Conservation (phyloP, 2,888 invertebrate genomes). For the Chloroclystis v-ata region DNA sequence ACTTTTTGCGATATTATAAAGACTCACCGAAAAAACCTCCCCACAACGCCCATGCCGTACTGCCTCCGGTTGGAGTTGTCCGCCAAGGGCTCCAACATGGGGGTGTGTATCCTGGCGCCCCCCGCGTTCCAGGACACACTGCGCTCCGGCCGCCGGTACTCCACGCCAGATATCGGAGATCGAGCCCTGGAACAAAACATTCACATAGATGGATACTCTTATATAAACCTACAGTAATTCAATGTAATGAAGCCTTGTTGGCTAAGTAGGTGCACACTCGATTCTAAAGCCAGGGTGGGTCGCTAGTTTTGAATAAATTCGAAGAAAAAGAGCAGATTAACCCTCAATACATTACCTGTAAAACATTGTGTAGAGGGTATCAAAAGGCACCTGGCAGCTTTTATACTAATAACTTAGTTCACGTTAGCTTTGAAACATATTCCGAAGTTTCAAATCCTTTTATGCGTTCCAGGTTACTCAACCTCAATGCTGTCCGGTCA, state of each 20-base stretch:
- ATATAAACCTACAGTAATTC: too few relatives aligned
- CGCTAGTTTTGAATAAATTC: too few relatives aligned
- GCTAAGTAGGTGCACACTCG: too few relatives aligned
- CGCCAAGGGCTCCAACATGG: slow-evolving; percentile 89
- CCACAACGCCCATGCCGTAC: slow-evolving; percentile 89
- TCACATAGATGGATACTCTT: too few relatives aligned
- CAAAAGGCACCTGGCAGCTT: too few relatives aligned
- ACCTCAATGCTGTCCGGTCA: not conserved
- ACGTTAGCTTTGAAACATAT: too few relatives aligned
- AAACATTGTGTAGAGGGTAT: too few relatives aligned
- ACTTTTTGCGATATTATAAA: not conserved
- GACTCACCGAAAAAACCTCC: slow-evolving; percentile 84
- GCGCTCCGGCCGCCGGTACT: slow-evolving; percentile 70
- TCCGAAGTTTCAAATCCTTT: not conserved
- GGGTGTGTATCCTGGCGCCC: slow-evolving; percentile 86
- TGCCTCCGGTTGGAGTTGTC: slow-evolving; percentile 94
- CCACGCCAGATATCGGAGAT: slow-evolving; percentile 68
- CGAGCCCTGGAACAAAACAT: slow-evolving; percentile 55
- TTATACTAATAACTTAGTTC: too few relatives aligned
- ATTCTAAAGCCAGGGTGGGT: too few relatives aligned
- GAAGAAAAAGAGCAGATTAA: too few relatives aligned
- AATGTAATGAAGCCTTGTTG: too few relatives aligned
- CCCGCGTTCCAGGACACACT: slow-evolving; percentile 68
- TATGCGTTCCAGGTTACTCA: not conserved
- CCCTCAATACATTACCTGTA: too few relatives aligned